Percentiles rank a stretch among this genome's conserved stretches.
These are phyloP conservation scores for Eristalis intricaria DNA, from an alignment of 2,888 invertebrate species.

Conservation along the genomic window DNA sequence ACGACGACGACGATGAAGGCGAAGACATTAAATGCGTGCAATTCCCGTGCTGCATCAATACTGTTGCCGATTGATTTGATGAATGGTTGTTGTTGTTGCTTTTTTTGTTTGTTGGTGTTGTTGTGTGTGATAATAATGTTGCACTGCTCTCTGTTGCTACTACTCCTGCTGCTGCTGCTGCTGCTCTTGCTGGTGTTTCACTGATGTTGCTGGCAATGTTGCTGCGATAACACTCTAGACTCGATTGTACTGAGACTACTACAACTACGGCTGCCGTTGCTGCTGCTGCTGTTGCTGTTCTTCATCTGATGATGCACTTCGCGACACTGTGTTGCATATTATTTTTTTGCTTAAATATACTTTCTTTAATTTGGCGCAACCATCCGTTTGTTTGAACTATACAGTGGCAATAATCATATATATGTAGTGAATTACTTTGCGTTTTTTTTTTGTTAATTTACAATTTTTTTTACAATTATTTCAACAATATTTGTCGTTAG, in stretches of 20 bases:
- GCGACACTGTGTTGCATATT: slow-evolving; percentile 70
- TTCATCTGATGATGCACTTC: slow-evolving; percentile 47
- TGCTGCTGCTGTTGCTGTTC: background rate
- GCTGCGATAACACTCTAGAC: slow-evolving; percentile 24
- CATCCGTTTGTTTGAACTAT: slow-evolving; percentile 71
- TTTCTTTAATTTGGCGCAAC: slow-evolving; percentile 63
- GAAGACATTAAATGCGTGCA: slow-evolving; percentile 70
- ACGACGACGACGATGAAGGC: slow-evolving; percentile 60
- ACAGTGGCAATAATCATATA: slow-evolving; percentile 69
- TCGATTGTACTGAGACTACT: background rate
- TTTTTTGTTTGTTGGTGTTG: slow-evolving; percentile 8
- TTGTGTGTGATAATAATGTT: slow-evolving; percentile 47
- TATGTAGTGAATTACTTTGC: slow-evolving; percentile 25
- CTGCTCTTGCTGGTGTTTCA: slow-evolving; percentile 16
- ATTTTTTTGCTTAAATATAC: slow-evolving; percentile 44
- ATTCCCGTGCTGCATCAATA: slow-evolving; percentile 72
- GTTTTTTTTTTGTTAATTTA: slow-evolving; percentile 37
- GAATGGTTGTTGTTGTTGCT: slow-evolving; percentile 63
- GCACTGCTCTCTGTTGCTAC: slow-evolving; percentile 68
- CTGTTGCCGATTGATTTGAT: slow-evolving; percentile 72
- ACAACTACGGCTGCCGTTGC: slow-evolving; percentile 6
- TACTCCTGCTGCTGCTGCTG: slow-evolving; percentile 5
- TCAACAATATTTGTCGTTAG: slow-evolving; percentile 15
- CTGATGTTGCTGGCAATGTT: slow-evolving; percentile 54
- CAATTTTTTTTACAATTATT: slow-evolving; percentile 54